Evolutionary conservation across 2,797 vertebrate species (phyloP), one percentile per base, ranked within the genome.

Genomic region (Sebastes oblongus): DNA sequence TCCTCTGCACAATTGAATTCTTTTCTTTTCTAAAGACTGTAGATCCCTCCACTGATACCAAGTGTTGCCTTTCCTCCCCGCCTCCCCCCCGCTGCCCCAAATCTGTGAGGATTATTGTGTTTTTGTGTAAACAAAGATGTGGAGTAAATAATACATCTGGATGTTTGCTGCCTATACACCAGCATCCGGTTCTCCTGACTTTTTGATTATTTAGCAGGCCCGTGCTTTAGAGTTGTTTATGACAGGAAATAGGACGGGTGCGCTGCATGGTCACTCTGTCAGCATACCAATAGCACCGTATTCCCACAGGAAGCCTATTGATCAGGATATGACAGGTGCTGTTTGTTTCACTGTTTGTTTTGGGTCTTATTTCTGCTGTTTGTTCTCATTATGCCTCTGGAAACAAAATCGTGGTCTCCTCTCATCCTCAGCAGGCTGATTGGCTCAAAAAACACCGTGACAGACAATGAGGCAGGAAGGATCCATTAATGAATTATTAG

Each of bases 1-100:
- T 94, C 93, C 82, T 36, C 87, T 85, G 66, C 79, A 93, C 92
- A 94, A 92, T 90, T 91, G 90, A 93, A 93, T 93, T 91, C 89
- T 89, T 91, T 88, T 88, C 86, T 89, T 91, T 87, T 83, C 86
- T 87, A 89, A 93, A 85, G 89, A 76, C 81, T 88, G 81, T 54
- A 93, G 93, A 95, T 94, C 85, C 87, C 84, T 75, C 81, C 1
- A 7, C 89, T 84, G 94, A 95, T 95, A 92, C 20, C n/a, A 34
- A 67, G 24, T 67, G 74, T 82, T 90, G 86, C 86, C 73, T 87
- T 81, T 80, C 54, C 79, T 30, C 39, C 69, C 68, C 61, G 32
- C 50, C 78, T 25, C 39, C 69, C 72, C 61, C 76, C 79, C 52
- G 34, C 67, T n/a, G 66, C 60, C 66, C 77, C 72, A 86, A 89